phyloP scores from a whole-genome alignment of 2,888 invertebrate genomes.

The Epirrita christyi region DNA sequence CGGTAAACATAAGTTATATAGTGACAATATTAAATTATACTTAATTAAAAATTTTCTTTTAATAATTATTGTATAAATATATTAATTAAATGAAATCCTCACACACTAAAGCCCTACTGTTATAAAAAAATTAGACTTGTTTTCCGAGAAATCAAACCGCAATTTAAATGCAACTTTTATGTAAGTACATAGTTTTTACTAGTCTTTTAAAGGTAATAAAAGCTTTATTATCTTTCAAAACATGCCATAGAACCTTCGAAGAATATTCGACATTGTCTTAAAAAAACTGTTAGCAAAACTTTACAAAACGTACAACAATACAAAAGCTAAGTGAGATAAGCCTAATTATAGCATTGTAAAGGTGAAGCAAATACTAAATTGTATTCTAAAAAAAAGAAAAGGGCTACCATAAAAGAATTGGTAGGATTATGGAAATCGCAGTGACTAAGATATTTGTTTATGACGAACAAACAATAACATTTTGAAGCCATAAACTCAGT shows the following conservation, averaged over 20 bases:
- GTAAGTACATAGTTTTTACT: too few relatives aligned
- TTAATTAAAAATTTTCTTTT: too few relatives aligned
- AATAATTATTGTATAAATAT: too few relatives aligned
- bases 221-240: neutral
- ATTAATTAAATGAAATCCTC: too few relatives aligned
- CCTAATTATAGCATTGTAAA: constrained; percentile 28
- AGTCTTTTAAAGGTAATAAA: neutral
- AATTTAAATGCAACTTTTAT: too few relatives aligned
- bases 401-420: constrained; percentile 25
- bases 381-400: too few relatives aligned
- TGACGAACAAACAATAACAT: constrained; percentile 28
- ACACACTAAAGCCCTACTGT: too few relatives aligned
- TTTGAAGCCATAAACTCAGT: constrained; percentile 32
- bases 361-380: constrained; percentile 13
- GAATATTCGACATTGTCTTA: neutral
- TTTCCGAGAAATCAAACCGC: too few relatives aligned
- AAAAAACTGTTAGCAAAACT: constrained; percentile 16
- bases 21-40: too few relatives aligned
- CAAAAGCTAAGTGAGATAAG: constrained; percentile 27
- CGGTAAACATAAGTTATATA: too few relatives aligned
- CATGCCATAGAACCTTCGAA: neutral
- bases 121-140: too few relatives aligned
- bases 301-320: constrained; percentile 21
- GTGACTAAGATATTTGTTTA: constrained; percentile 31
- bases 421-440: constrained; percentile 26